Evolutionary conservation across 2,113 vertebrate species (phyloP).

Genomic region (Coptodon bakossiorum): DNA sequence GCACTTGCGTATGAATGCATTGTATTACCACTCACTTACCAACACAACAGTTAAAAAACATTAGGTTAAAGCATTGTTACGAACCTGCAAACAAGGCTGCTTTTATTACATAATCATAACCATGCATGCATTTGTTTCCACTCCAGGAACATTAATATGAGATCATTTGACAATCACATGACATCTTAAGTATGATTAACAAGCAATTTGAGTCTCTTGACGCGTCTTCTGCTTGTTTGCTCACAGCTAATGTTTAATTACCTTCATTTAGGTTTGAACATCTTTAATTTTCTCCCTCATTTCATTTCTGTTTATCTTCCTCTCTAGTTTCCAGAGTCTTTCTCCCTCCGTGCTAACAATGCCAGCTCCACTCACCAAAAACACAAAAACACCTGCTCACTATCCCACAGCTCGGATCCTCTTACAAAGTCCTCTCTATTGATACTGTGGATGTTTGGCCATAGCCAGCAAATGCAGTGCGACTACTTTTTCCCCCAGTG

Average conservation of each 20-base stretch:
- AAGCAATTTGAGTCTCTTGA: not conserved
- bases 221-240: not conserved
- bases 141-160: not conserved
- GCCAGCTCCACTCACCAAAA: not conserved
- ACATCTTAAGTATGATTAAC: not conserved
- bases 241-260: not conserved
- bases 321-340: not conserved
- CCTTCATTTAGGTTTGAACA: not conserved
- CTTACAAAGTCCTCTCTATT: not conserved
- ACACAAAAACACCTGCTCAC: conserved; percentile 8
- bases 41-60: not conserved
- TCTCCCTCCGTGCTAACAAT: not conserved
- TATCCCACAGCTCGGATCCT: not conserved
- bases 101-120: not conserved
- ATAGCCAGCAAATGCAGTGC: not conserved
- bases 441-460: not conserved
- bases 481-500: not conserved
- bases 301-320: not conserved
- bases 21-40: not conserved
- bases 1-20: not conserved
- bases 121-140: not conserved
- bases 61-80: not conserved
- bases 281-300: not conserved
- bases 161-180: not conserved
- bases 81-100: not conserved